Percentiles rank a stretch among this genome's conserved stretches.
phyloP scores from a whole-genome alignment of 1,140 invertebrate genomes.

The Phenacoccus solenopsis region DNA sequence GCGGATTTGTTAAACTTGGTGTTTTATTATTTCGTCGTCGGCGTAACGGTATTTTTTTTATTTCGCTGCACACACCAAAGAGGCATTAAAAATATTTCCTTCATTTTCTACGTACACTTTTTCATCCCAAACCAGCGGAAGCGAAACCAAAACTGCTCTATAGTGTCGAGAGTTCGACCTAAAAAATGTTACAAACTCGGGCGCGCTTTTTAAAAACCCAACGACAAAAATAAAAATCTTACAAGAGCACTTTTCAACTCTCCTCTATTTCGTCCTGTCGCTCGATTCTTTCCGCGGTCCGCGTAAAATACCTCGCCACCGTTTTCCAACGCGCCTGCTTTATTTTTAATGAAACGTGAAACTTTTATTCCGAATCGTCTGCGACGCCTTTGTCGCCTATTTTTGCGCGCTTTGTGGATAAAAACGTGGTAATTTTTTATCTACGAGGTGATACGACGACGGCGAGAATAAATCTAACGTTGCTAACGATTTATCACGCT shows the following conservation, averaged over 20 bases:
- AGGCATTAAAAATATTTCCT: neutral
- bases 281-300: neutral
- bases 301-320: neutral
- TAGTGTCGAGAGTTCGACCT: neutral
- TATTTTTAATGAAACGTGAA: neutral
- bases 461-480: no score
- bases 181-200: neutral
- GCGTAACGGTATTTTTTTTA: neutral
- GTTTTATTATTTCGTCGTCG: neutral
- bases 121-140: neutral
- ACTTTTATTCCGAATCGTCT: neutral
- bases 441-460: no score
- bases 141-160: neutral
- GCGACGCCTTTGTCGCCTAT: no score
- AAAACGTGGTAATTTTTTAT: no score
- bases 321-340: neutral
- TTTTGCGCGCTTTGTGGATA: no score
- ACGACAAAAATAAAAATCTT: slow-evolving; percentile 1
- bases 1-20: neutral
- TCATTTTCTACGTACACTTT: neutral
- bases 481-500: no score
- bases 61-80: neutral
- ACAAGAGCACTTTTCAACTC: slow-evolving; percentile 1
- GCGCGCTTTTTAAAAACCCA: neutral
- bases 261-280: neutral